A percentile compares a stretch with the other conserved stretches of the same genome.
Conservation (phyloP, 1,140 invertebrate species). For the Pectinophora gossypiella region DNA sequence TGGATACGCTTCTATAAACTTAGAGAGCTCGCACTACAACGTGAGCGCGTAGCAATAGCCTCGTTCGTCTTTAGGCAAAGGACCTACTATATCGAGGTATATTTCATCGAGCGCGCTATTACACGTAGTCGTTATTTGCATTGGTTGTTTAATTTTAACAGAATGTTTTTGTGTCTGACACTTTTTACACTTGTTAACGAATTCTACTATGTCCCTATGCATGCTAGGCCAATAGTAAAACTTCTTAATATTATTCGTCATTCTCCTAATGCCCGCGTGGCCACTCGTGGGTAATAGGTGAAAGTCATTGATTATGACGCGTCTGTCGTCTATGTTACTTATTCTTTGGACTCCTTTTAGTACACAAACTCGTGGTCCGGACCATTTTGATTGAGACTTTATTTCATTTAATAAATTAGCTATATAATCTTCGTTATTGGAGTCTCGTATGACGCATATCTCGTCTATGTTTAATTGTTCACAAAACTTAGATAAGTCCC, state of each 20-base stretch:
- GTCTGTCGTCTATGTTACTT: constrained; percentile 10
- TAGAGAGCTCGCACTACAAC: too few species aligned
- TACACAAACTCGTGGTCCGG: background rate
- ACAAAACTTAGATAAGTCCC: background rate
- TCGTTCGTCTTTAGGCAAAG: constrained; percentile 10
- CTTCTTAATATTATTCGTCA: constrained; percentile 26
- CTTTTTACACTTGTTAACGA: constrained; percentile 2
- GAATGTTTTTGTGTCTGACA: constrained; percentile 20
- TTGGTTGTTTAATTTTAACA: constrained; percentile 14
- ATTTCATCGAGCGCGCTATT: constrained; percentile 12
- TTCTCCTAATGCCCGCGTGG: constrained; percentile 26
- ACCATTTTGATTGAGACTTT: background rate
- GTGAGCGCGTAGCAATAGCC: too few species aligned
- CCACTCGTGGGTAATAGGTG: constrained; percentile 27
- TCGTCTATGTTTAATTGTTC: background rate
- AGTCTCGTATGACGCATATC: background rate
- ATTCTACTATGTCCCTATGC: constrained; percentile 13
- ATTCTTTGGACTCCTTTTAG: background rate
- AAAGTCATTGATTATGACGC: constrained; percentile 28
- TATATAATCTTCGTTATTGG: background rate
- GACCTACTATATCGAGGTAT: constrained; percentile 18
- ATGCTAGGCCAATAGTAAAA: constrained; percentile 23
- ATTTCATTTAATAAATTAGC: background rate
- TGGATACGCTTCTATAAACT: too few species aligned
- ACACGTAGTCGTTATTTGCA: constrained; percentile 13